phyloP scores from a whole-genome alignment of 2,888 invertebrate species.

The Drosophila mimetica region DNA sequence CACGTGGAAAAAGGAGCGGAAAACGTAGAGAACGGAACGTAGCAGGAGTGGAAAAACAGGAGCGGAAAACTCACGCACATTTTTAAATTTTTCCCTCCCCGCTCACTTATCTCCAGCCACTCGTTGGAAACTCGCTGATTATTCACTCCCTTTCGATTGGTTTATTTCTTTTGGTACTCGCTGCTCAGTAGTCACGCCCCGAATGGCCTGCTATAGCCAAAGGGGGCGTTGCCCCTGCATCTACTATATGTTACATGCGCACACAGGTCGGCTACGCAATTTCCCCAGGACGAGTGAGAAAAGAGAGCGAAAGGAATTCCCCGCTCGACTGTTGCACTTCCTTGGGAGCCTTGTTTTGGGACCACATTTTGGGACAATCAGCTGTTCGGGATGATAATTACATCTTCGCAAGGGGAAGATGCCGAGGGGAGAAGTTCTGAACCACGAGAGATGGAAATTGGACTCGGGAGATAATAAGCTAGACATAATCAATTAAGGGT shows the following conservation, averaged over 20 bases:
- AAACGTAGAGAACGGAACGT: constrained; percentile 27
- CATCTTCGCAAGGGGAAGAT: constrained; percentile 1
- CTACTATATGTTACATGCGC: constrained; percentile 58
- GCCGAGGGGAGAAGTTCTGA: not conserved
- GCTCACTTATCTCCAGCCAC: constrained; percentile 68
- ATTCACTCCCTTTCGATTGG: constrained; percentile 57
- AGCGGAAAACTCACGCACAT: constrained; percentile 57
- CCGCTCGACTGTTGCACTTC: constrained; percentile 71
- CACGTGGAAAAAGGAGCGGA: constrained; percentile 76
- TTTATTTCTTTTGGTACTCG: constrained; percentile 58
- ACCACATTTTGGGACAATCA: constrained; percentile 56
- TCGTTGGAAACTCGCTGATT: constrained; percentile 57
- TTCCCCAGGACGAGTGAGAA: constrained; percentile 55
- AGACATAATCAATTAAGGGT: constrained; percentile 37
- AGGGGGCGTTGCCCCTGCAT: constrained; percentile 54
- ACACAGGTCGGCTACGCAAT: constrained; percentile 61
- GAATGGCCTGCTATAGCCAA: constrained; percentile 4
- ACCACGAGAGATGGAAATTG: constrained; percentile 28
- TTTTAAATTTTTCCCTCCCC: constrained; percentile 6
- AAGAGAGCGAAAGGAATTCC: constrained; percentile 29
- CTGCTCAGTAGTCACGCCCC: constrained; percentile 54
- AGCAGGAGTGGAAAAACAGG: constrained; percentile 39
- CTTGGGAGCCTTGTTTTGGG: constrained; percentile 14
- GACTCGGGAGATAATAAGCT: constrained; percentile 20
- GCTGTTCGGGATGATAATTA: constrained; percentile 61